phyloP scores from a whole-genome alignment of 2,113 vertebrate species.

The Chionomys nivalis region DNA sequence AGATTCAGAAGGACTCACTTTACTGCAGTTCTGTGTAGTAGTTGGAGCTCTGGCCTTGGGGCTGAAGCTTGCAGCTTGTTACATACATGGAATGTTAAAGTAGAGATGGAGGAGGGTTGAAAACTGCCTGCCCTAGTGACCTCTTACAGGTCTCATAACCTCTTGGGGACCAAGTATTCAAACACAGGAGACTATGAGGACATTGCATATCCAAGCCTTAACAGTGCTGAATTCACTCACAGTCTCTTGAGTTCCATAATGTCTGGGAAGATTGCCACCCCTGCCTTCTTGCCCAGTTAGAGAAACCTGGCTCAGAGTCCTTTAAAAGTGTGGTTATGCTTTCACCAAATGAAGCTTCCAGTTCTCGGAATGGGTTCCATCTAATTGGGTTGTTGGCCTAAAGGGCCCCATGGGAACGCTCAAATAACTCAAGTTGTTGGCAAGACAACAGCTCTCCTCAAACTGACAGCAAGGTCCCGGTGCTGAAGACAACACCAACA shows the following conservation, averaged over 20 bases:
- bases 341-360: not conserved
- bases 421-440: not conserved
- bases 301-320: not conserved
- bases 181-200: not conserved
- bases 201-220: not conserved
- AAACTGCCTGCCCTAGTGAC: not conserved
- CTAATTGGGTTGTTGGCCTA: not conserved
- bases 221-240: not conserved
- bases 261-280: not conserved
- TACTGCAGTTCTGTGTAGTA: not conserved
- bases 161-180: not conserved
- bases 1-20: not conserved
- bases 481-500: not conserved
- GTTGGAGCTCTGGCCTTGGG: not conserved
- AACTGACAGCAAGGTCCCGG: not conserved
- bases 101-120: not conserved
- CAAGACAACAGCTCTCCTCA: not conserved
- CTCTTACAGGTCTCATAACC: not conserved
- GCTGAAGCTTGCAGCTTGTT: not conserved
- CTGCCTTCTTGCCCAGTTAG: not conserved
- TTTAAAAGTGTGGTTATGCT: not conserved
- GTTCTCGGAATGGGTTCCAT: not conserved
- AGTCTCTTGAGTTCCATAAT: constrained; percentile 1
- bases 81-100: not conserved
- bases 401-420: not conserved